Conservation (phyloP, 2,113 vertebrate species). For the Ailurus styani region DNA sequence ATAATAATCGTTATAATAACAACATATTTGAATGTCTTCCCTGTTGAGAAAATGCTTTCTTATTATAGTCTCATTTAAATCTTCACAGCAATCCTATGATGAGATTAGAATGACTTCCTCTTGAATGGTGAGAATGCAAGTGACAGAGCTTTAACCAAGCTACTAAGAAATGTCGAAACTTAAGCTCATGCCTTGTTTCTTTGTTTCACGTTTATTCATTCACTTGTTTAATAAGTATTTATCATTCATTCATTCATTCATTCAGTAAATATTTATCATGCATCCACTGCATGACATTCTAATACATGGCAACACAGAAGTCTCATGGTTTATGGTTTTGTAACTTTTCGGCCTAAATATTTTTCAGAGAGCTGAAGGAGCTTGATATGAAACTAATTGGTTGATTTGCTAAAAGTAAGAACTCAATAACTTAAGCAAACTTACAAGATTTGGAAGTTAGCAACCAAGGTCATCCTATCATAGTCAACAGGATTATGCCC, state of each 20-base stretch:
- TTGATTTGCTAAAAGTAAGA: background rate
- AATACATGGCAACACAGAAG: background rate
- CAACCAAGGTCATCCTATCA: background rate
- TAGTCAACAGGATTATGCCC: background rate
- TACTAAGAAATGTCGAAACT: background rate
- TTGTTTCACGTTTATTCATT: background rate
- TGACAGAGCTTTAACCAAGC: background rate
- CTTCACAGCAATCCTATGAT: background rate
- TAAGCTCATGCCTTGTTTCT: background rate
- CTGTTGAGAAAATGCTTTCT: background rate
- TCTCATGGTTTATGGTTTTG: background rate
- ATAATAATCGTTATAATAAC: conserved; percentile 17
- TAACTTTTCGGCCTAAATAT: background rate
- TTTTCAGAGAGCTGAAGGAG: background rate
- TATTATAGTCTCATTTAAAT: background rate
- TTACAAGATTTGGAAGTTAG: background rate
- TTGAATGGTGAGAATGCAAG: background rate
- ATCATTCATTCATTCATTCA: background rate
- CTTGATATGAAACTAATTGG: background rate
- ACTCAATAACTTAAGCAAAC: background rate
- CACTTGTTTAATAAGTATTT: background rate
- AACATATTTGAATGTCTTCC: background rate
- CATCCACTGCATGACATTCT: background rate
- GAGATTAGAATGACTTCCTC: background rate
- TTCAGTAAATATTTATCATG: background rate